Conservation (phyloP, 2,888 invertebrate species). For the Pseudococcus jackbeardsleyi region DNA sequence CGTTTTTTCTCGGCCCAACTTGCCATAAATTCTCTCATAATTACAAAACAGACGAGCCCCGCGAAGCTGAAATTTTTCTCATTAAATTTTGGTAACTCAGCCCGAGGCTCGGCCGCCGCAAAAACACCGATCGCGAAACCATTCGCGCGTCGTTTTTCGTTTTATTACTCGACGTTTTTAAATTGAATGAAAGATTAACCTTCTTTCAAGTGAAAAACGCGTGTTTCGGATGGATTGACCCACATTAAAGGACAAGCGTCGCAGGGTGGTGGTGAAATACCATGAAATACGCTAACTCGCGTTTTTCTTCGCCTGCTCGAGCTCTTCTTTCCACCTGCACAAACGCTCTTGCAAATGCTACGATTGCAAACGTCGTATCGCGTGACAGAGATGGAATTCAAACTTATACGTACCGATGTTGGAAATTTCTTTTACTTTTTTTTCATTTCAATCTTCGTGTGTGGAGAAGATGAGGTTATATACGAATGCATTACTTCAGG, state of each 20-base stretch:
- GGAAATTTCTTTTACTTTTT: no score
- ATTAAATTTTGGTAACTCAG: not conserved
- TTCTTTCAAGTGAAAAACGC: slow-evolving; percentile 20
- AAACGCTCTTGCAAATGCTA: not conserved
- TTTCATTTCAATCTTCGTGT: no score
- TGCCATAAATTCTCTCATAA: not conserved
- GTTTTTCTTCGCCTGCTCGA: not conserved
- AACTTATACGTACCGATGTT: not conserved
- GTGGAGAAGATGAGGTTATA: no score
- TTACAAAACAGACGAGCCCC: no score
- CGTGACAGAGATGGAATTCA: not conserved
- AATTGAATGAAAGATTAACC: slow-evolving; percentile 15
- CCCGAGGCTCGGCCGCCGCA: not conserved
- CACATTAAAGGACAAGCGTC: slow-evolving; percentile 9
- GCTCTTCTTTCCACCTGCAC: not conserved
- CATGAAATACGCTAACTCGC: slow-evolving; percentile 11
- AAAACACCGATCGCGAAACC: not conserved
- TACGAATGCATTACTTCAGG: not conserved
- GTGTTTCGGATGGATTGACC: slow-evolving; percentile 36
- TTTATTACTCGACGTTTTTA: not conserved
- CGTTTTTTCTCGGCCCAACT: not conserved
- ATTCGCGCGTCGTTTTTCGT: not conserved
- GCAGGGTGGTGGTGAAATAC: slow-evolving; percentile 2
- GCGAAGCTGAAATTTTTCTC: not conserved
- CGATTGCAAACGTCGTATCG: not conserved